Evolutionary conservation across 2,797 vertebrate genomes (phyloP), one percentile per base, ranked within the genome.

Genomic region (Picus viridis): DNA sequence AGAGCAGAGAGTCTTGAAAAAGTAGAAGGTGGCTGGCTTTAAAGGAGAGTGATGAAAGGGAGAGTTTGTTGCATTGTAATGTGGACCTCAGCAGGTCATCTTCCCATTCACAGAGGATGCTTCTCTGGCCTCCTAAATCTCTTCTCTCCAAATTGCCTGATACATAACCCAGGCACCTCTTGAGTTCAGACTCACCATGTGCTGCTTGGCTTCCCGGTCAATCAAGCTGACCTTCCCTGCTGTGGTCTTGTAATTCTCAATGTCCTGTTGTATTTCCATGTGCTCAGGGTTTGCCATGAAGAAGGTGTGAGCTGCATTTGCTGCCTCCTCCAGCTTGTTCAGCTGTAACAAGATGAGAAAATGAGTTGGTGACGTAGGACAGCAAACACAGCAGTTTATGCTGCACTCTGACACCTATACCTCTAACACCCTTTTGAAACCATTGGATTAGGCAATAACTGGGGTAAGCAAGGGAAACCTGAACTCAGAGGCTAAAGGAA

Each of bases 251-350:
- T 99, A 99, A 92, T 98, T 98, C 97, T 99, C 98, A 2, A 99
- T 97, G 97, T 99, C 97, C 90, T 99, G 98, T 76, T 98, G 97
- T 97, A 99, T 98, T 97, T 99, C 99, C 97, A 99, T 98, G 83
- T 99, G 99, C 94, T 99, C 99, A 1, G 99, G 99, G 94, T 99
- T 99, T 82, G 99, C 99, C 97, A 99, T 98, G 96, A 99, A 99
- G 95, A 99, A 99, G 0, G 99, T 99, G 90, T 99, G 99, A 73
- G 99, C 99, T 7, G 99, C 99, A 3, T 98, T 98, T 6, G 98
- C 98, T 18, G 99, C 99, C 90, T 99, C 98, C 57, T 99, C 98
- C 41, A 98, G 93, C 87, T 98, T 98, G 93, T 99, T 98, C 83
- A 99, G 83, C 99, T 99, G 74, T 16, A 92, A 92, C 7, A 71